Evolutionary conservation across 2,797 vertebrate genomes (phyloP), one percentile per base, ranked within the genome.

Genomic region (Serranus cabrilla): DNA sequence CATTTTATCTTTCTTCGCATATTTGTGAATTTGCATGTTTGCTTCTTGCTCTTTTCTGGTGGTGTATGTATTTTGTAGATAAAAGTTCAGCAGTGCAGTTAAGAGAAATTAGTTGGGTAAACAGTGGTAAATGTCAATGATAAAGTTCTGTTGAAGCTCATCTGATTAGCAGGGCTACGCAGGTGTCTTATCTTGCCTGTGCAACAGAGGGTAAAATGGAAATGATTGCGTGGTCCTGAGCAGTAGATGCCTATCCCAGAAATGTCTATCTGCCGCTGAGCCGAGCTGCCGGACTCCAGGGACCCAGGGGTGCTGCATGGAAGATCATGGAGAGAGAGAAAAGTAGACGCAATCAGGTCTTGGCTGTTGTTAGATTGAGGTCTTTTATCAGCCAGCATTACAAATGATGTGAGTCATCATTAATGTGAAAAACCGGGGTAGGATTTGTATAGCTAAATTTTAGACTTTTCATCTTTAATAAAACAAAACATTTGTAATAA

Each of bases 61-160:
- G 88, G 69, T 82, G 91, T 91, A 89, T 94, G 93, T 93, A 85
- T 94, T 90, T 91, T 91, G 84, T 83, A 94, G 94, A 95, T 94
- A 95, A 95, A 95, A 93, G 94, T 95, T 95, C 94, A 94, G 92
- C 94, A 87, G 94, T 93, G 93, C 93, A 92, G 94, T 95, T 95
- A 95, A 95, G 94, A 95, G 94, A 94, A 95, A 94, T 94, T 93
- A 94, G 94, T 94, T 94, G 91, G 93, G 94, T 94, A 95, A 95
- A 95, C 94, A 94, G 91, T 93, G 93, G 93, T 94, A 96, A 95
- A 95, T 96, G 94, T 95, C 94, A 95, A 90, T 92, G 93, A 95
- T 95, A 95, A 95, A 95, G 91, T 95, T 95, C 94, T 93, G 93
- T 94, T 90, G 93, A 90, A 93, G 94, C 94, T 93, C 94, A 95